Conservation (phyloP, 2,113 vertebrate species). For the Tylochromis polylepis region DNA sequence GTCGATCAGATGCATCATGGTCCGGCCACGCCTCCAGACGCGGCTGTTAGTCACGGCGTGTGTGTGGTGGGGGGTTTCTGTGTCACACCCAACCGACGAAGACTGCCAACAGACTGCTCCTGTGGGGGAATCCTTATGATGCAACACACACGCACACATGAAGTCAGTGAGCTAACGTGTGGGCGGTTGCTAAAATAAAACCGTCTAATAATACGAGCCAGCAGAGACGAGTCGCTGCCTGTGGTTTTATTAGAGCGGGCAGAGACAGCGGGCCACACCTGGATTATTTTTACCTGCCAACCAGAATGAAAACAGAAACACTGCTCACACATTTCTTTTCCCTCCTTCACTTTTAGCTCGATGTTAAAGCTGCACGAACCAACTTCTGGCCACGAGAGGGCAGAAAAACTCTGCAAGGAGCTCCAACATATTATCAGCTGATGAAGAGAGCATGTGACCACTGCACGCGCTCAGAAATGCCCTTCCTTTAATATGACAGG, state of each 20-base stretch:
- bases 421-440: background rate
- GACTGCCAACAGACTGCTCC: background rate
- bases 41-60: background rate
- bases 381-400: background rate
- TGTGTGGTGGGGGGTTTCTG: background rate
- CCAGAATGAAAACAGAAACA: background rate
- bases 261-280: background rate
- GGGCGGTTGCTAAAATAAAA: background rate
- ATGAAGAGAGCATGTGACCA: background rate
- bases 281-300: background rate
- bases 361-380: background rate
- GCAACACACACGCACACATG: background rate
- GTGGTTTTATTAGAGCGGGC: background rate
- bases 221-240: background rate
- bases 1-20: background rate
- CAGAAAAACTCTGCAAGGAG: background rate
- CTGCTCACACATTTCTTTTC: background rate
- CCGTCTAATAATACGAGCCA: background rate
- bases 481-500: background rate
- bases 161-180: background rate
- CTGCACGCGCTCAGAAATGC: background rate
- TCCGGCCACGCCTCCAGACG: background rate
- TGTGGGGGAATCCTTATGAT: conserved; percentile 10
- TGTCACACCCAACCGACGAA: background rate
- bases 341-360: background rate